Conservation (phyloP, 2,797 vertebrate species). For the Petrocephalus sullivani region DNA sequence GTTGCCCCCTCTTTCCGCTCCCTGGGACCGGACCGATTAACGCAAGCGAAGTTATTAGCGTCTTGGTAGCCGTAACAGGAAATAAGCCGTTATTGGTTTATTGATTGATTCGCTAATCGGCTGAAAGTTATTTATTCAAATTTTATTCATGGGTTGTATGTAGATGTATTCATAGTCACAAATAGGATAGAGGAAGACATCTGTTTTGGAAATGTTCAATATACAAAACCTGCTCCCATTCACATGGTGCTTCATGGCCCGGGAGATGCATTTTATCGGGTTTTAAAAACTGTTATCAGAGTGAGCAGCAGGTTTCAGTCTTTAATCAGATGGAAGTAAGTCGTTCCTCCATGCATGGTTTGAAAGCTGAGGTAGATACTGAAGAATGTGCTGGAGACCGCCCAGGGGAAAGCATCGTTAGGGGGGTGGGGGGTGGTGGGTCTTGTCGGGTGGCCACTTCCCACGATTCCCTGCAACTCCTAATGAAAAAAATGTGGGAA, state of each 20-base stretch:
- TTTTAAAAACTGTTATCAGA: neutral
- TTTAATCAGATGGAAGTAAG: neutral
- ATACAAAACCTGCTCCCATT: neutral
- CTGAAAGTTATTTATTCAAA: conserved; percentile 21
- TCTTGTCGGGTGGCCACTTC: conserved; percentile 23
- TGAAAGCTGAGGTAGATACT: neutral
- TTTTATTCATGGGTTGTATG: conserved; percentile 14
- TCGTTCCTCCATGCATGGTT: neutral
- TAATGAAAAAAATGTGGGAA: conserved; percentile 47
- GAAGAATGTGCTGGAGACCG: neutral
- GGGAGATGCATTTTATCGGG: neutral
- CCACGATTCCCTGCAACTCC: conserved; percentile 35
- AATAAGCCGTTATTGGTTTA: conserved; percentile 18
- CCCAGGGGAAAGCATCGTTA: neutral
- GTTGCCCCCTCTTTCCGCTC: neutral
- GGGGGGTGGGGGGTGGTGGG: neutral
- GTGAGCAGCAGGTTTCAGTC: neutral
- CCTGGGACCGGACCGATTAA: neutral
- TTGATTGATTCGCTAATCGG: conserved; percentile 20
- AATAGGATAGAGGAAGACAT: conserved; percentile 10
- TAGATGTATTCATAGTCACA: conserved; percentile 20
- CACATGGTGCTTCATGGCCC: neutral
- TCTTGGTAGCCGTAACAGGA: neutral
- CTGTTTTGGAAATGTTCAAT: conserved; percentile 11
- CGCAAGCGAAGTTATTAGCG: neutral